Conservation (phyloP, 1,140 invertebrate species). For the Anthonomus grandis region DNA sequence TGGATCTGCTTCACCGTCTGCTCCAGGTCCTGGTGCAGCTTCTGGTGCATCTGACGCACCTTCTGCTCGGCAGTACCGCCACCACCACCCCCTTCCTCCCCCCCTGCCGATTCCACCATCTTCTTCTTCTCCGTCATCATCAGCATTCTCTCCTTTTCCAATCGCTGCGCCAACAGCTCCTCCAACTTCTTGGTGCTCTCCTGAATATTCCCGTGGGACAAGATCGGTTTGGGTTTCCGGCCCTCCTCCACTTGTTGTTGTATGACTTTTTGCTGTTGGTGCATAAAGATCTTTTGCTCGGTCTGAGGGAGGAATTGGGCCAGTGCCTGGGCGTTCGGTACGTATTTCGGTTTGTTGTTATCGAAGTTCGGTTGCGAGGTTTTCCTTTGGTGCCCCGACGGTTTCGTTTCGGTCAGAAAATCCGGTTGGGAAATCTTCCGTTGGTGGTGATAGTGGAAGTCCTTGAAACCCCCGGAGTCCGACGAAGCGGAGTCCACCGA, state of each 20-base stretch:
- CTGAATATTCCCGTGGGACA: conserved; percentile 43
- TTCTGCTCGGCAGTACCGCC: conserved; percentile 42
- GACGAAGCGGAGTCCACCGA: conserved; percentile 47
- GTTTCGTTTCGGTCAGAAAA: conserved; percentile 32
- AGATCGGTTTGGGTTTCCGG: conserved; percentile 37
- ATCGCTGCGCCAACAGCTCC: conserved; percentile 45
- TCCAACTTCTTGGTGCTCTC: conserved; percentile 48
- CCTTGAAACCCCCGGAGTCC: conserved; percentile 48
- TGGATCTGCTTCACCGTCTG: conserved; percentile 49
- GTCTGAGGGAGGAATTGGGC: conserved; percentile 43
- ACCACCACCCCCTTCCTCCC: conserved; percentile 33
- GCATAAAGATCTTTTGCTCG: conserved; percentile 37
- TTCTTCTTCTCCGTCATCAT: conserved; percentile 30
- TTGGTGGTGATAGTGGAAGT: conserved; percentile 39
- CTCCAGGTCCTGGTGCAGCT: conserved; percentile 48
- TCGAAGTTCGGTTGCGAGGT: conserved; percentile 40
- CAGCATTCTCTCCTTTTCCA: conserved; percentile 41
- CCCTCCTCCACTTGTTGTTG: conserved; percentile 34
- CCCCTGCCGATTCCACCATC: too few relatives aligned
- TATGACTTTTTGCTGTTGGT: conserved; percentile 30
- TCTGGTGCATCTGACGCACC: conserved; percentile 47
- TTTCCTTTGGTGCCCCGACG: conserved; percentile 38
- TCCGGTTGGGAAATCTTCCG: conserved; percentile 45
- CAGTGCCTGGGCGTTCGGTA: conserved; percentile 42
- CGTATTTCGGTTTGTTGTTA: conserved; percentile 28